These are phyloP conservation scores for Ecliptopera silaceata DNA, from an alignment of 2,888 invertebrate genomes.

Conservation along the genomic window DNA sequence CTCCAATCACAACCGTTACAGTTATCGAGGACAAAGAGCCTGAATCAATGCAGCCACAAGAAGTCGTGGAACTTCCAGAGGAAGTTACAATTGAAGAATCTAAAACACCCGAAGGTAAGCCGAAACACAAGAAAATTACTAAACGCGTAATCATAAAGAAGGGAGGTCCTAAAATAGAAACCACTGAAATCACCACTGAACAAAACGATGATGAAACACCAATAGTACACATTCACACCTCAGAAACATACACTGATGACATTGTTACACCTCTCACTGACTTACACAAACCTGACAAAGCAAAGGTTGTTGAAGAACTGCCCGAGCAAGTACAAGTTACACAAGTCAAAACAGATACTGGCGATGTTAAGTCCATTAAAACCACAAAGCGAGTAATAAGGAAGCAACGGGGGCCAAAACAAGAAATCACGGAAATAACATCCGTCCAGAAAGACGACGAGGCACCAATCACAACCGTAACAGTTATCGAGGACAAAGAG, in stretches of 20 bases:
- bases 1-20: constrained; percentile 8
- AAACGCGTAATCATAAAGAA: constrained; percentile 44
- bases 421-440: constrained; percentile 7
- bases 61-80: constrained; percentile 25
- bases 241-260: constrained; percentile 29
- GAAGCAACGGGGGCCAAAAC: constrained; percentile 11
- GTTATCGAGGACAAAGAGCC: constrained; percentile 3
- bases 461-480: constrained; percentile 35
- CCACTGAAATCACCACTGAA: constrained; percentile 24
- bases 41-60: neutral
- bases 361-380: constrained; percentile 49
- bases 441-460: constrained; percentile 27
- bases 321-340: constrained; percentile 35
- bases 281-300: constrained; percentile 25
- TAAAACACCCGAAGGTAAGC: constrained; percentile 42
- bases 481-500: constrained; percentile 47
- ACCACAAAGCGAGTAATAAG: constrained; percentile 16
- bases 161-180: neutral
- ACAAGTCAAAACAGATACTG: constrained; percentile 56
- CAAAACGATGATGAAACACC: constrained; percentile 17
- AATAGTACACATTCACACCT: constrained; percentile 13
- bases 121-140: constrained; percentile 39
- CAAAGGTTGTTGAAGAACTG: constrained; percentile 36
- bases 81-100: constrained; percentile 40
- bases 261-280: constrained; percentile 33